Evolutionary conservation across 23 tunicate genomes (phyloP).

Genomic region (Ciona savignyi): DNA sequence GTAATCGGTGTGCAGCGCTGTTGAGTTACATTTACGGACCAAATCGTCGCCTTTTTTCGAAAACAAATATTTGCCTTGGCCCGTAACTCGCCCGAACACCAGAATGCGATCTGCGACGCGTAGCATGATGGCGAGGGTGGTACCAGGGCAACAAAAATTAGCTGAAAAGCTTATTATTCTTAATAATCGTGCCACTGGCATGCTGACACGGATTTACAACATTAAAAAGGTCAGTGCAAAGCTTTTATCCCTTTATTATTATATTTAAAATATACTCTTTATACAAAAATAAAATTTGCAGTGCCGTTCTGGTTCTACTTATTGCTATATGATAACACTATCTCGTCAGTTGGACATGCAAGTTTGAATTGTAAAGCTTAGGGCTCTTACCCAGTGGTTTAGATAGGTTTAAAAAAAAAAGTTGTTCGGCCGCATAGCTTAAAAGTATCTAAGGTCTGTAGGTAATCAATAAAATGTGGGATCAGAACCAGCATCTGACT

Average conservation of each 20-base stretch:
- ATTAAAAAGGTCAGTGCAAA: slow-evolving; percentile 66
- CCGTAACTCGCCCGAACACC: neutral
- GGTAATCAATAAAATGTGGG: no score
- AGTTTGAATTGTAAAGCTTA: no score
- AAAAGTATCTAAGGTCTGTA: no score
- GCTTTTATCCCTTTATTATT: neutral
- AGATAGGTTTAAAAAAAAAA: no score
- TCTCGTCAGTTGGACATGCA: no score
- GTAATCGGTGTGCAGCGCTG: neutral
- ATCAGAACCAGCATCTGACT: no score
- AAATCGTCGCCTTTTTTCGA: neutral
- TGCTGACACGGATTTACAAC: slow-evolving; percentile 93
- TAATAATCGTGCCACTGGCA: slow-evolving; percentile 86
- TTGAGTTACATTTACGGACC: neutral
- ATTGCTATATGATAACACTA: no score
- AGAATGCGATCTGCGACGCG: slow-evolving; percentile 82
- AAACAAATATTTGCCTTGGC: neutral
- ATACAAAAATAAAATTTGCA: no score
- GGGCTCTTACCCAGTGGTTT: no score
- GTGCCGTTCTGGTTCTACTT: no score
- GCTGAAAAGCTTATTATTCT: slow-evolving; percentile 96
- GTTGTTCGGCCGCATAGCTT: no score
- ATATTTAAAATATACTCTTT: no score
- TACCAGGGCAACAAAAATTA: slow-evolving; percentile 85
- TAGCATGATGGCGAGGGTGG: slow-evolving; percentile 82